Evolutionary conservation across 2,113 vertebrate species (phyloP).

Genomic region (Poeciliopsis turrubarensis): DNA sequence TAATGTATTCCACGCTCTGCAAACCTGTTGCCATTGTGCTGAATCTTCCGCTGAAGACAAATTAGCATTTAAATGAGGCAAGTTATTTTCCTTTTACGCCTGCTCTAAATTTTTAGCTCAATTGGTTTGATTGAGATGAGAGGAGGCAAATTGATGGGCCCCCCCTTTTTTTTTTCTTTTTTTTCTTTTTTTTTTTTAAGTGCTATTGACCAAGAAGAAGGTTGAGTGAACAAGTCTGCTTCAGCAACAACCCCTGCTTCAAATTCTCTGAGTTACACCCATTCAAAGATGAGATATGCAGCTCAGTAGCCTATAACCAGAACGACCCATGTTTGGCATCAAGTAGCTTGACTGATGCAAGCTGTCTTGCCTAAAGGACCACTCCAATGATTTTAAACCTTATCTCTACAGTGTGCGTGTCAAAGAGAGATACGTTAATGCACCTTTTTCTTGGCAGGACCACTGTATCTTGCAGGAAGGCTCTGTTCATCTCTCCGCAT

Average conservation of each 20-base stretch:
- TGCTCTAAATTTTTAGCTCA: constrained; percentile 61
- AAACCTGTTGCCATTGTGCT: constrained; percentile 67
- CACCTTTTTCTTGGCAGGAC: constrained; percentile 44
- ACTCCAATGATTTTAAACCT: constrained; percentile 57
- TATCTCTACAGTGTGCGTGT: constrained; percentile 48
- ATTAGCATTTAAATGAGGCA: constrained; percentile 77
- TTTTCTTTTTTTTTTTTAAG: constrained; percentile 32
- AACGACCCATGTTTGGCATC: constrained; percentile 23
- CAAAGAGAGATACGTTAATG: constrained; percentile 55
- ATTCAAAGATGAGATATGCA: constrained; percentile 33
- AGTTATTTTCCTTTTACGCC: constrained; percentile 68
- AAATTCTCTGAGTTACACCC: constrained; percentile 34
- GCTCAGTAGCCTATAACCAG: constrained; percentile 43
- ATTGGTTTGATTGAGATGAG: constrained; percentile 60
- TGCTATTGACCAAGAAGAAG: constrained; percentile 69
- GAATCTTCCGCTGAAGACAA: constrained; percentile 65
- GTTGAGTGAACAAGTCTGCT: constrained; percentile 50
- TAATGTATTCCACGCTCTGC: constrained; percentile 55
- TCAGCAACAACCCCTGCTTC: constrained; percentile 38
- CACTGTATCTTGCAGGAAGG: constrained; percentile 33
- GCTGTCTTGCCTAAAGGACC: constrained; percentile 49
- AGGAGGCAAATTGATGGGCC: constrained; percentile 46
- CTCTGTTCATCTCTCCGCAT: constrained; percentile 23
- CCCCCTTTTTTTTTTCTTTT: constrained; percentile 10
- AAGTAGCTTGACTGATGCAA: constrained; percentile 53